A percentile compares a stretch with the other conserved stretches of the same genome.
Evolutionary conservation across 2,888 invertebrate genomes (phyloP).

Genomic region (Lamellibrachia columna): DNA sequence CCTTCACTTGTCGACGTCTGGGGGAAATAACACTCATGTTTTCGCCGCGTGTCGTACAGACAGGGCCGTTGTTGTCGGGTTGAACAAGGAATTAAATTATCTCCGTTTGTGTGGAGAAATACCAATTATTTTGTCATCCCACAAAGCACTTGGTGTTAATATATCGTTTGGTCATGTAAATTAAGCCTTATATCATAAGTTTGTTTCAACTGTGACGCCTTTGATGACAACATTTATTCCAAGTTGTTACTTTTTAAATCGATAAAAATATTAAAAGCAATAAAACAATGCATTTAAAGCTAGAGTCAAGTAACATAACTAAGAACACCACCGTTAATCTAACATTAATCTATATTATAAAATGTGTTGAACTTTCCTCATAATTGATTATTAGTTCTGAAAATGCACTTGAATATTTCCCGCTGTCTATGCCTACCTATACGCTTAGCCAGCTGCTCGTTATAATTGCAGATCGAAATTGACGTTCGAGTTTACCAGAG

Average conservation of each 20-base stretch:
- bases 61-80: background rate
- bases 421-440: too few relatives aligned
- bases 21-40: constrained; percentile 16
- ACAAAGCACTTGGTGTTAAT: background rate
- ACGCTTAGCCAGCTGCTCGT: too few relatives aligned
- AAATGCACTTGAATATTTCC: too few relatives aligned
- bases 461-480: too few relatives aligned
- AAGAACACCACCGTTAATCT: background rate
- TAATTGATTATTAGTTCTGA: too few relatives aligned
- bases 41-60: background rate
- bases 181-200: constrained; percentile 16
- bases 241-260: background rate
- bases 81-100: constrained; percentile 16
- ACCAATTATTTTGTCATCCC: constrained; percentile 9
- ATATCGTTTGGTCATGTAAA: background rate
- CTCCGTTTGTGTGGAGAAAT: background rate
- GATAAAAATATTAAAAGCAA: background rate
- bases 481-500: too few relatives aligned
- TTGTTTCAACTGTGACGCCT: background rate
- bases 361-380: too few relatives aligned
- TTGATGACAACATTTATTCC: background rate
- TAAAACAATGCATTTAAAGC: background rate
- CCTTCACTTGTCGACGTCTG: background rate
- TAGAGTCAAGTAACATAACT: background rate
- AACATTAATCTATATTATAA: background rate